Evolutionary conservation across 2,113 vertebrate genomes (phyloP).

Genomic region (Pipa parva): DNA sequence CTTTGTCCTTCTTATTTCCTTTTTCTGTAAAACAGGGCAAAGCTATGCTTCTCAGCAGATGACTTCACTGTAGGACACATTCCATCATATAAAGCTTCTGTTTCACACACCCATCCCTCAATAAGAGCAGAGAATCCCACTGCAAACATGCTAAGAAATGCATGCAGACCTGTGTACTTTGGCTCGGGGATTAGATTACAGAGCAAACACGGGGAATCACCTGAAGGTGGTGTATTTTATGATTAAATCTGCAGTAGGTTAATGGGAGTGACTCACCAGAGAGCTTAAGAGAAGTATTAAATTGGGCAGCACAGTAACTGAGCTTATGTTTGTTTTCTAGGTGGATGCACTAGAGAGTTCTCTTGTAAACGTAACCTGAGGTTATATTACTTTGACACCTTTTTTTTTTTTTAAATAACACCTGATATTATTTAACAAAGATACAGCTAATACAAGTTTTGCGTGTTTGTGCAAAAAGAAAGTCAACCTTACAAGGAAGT

Average conservation of each 20-base stretch:
- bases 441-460: too few relatives aligned
- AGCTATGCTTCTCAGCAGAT: not conserved
- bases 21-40: too few relatives aligned
- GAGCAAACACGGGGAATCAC: slow-evolving; percentile 4
- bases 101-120: slow-evolving; percentile 3
- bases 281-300: not conserved
- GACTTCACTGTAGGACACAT: not conserved
- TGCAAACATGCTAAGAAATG: slow-evolving; percentile 5
- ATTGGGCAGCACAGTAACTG: not conserved
- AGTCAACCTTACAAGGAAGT: too few relatives aligned
- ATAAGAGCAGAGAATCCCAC: not conserved
- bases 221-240: not conserved
- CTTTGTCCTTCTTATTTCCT: too few relatives aligned
- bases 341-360: slow-evolving; percentile 1
- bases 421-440: too few relatives aligned
- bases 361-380: not conserved
- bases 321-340: slow-evolving; percentile 19
- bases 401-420: too few relatives aligned
- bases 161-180: not conserved
- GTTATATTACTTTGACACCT: too few relatives aligned
- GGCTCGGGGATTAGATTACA: not conserved
- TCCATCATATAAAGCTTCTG: not conserved
- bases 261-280: not conserved
- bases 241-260: not conserved
- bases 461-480: too few relatives aligned